A percentile compares a stretch with the other conserved stretches of the same genome.
phyloP scores from a whole-genome alignment of 1,140 invertebrate genomes.

The Portunus trituberculatus region DNA sequence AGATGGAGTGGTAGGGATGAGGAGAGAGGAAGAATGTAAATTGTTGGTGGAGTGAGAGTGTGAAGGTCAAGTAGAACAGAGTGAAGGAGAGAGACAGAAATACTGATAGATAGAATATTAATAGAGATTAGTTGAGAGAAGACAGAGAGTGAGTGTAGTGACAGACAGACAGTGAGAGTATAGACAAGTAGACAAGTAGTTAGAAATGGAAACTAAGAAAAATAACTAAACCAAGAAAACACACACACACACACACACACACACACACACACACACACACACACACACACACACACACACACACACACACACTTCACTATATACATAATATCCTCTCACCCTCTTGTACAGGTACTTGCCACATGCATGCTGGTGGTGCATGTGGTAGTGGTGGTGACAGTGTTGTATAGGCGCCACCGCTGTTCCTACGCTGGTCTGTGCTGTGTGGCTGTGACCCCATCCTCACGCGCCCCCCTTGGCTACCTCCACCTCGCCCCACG shows the following conservation, averaged over 20 bases:
- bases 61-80: neutral
- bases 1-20: neutral
- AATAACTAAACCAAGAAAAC: too few species aligned
- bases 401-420: slow-evolving; percentile 53
- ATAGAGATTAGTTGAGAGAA: too few species aligned
- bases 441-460: slow-evolving; percentile 55
- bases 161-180: too few species aligned
- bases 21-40: too few species aligned
- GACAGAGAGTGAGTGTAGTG: too few species aligned
- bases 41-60: neutral
- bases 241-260: too few species aligned
- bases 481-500: slow-evolving; percentile 59
- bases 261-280: too few species aligned
- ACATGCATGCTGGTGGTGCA: slow-evolving; percentile 57
- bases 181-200: too few species aligned
- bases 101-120: neutral
- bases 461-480: slow-evolving; percentile 45
- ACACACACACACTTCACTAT: neutral
- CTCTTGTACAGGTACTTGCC: slow-evolving; percentile 52
- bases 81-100: neutral
- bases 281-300: too few species aligned
- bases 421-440: slow-evolving; percentile 60
- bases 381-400: slow-evolving; percentile 45
- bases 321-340: neutral
- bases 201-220: too few species aligned